A percentile compares a stretch with the other conserved stretches of the same genome.
These are phyloP conservation scores for Maconellicoccus hirsutus DNA, from an alignment of 1,140 invertebrate genomes.

Conservation along the genomic window DNA sequence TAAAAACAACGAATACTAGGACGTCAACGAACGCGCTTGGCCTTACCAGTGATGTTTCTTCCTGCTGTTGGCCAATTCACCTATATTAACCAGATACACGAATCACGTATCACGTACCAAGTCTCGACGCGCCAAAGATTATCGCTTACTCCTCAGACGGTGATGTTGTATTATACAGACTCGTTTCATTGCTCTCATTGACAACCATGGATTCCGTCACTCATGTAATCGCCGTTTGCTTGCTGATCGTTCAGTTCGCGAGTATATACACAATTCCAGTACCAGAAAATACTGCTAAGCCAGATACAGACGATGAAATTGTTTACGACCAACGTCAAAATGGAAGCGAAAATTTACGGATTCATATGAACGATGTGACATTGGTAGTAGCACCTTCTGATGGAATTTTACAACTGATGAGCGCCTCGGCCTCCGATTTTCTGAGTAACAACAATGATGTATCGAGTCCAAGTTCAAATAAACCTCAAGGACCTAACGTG, in stretches of 20 bases:
- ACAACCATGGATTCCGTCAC: not conserved
- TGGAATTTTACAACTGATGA: constrained; percentile 28
- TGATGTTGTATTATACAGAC: constrained; percentile 3
- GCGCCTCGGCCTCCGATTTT: constrained; percentile 18
- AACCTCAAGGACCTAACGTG: not conserved
- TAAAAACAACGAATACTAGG: not conserved
- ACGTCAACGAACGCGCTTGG: constrained; percentile 19
- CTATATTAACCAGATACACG: constrained; percentile 12
- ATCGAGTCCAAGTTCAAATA: not conserved
- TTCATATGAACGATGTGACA: constrained; percentile 51
- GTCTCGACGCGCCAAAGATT: not conserved
- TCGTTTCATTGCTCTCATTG: constrained; percentile 2
- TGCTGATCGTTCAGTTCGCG: constrained; percentile 13
- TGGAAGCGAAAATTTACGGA: constrained; percentile 51
- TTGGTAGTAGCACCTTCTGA: constrained; percentile 50
- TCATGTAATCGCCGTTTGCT: constrained; percentile 11
- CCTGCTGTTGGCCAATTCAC: constrained; percentile 15
- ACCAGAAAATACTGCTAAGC: not conserved
- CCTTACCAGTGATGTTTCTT: constrained; percentile 6
- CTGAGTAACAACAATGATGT: not conserved
- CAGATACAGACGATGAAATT: constrained; percentile 25
- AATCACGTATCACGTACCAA: not conserved
- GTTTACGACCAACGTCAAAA: constrained; percentile 55
- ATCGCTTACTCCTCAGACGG: not conserved
- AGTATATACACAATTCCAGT: not conserved